Percentiles rank a stretch among this genome's conserved stretches.
Evolutionary conservation across 2,888 invertebrate species (phyloP).

Genomic region (Pseudococcus longispinus): DNA sequence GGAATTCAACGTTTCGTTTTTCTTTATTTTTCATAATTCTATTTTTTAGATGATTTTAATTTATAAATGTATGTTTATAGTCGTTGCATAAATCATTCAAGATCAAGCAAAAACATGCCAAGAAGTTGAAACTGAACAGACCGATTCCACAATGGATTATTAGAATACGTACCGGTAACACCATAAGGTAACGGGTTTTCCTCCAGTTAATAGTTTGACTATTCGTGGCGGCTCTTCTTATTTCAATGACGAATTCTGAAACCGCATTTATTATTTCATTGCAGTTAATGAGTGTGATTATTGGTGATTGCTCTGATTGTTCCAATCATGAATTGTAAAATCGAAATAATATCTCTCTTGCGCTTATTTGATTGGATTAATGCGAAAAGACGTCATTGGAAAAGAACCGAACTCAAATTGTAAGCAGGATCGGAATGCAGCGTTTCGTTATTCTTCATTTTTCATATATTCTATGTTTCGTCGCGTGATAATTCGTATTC

Average conservation of each 20-base stretch:
- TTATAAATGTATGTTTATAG: conserved; percentile 67
- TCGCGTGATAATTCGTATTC: too few species aligned
- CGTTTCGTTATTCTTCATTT: background rate
- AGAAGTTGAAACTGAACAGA: conserved; percentile 97
- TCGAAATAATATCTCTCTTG: too few species aligned
- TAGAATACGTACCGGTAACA: conserved; percentile 97
- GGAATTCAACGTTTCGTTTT: background rate
- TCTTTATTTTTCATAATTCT: background rate
- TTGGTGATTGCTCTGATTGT: too few species aligned
- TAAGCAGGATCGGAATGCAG: conserved; percentile 66
- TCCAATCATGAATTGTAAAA: too few species aligned
- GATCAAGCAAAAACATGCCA: conserved; percentile 97
- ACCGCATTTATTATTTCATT: background rate
- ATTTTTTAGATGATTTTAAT: conserved; percentile 15
- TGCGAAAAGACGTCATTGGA: conserved; percentile 98
- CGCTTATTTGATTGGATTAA: conserved; percentile 73
- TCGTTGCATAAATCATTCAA: conserved; percentile 98
- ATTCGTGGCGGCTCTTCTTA: background rate
- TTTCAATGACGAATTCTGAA: background rate
- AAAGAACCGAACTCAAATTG: conserved; percentile 97
- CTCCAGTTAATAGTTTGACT: background rate
- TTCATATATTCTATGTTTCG: too few species aligned
- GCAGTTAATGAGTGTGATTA: too few species aligned
- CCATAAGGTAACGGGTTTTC: conserved; percentile 77
- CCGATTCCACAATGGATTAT: conserved; percentile 99